Base-by-base conservation (phyloP, 30 jellyfish, hydroid and myxozoan genomes). In the Chironex yamaguchii region DNA sequence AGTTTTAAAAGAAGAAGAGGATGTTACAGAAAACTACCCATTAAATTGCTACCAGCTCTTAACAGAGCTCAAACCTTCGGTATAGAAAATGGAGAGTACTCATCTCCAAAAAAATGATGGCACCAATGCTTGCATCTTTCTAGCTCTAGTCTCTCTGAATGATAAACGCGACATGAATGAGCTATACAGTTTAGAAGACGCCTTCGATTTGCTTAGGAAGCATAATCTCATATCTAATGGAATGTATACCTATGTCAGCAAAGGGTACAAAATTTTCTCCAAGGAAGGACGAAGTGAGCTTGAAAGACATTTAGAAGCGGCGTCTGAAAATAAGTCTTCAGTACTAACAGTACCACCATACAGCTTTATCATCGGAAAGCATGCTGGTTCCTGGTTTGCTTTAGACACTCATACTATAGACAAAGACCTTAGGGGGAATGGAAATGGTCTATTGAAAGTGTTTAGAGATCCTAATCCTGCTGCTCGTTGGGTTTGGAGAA, bases 21-120 rank as follows among this genome's bases (percentile, higher is more conserved):
- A 3, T 3, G 25, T 32, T 3, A n/a, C 71, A 32, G 25, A n/a
- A 3, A 54, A 20, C 71, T 54, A 3, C 22, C 71, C 62, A 9
- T 48, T 48, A n/a, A 48, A 48, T n/a, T 48, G 62, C 62, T n/a
- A 48, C 62, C 62, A 48, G 62, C 62, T 12, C 12, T 48, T 48
- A 9, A 48, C 22, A n/a, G 21, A 9, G 25, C 23, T 3, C 21
- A 20, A n/a, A 54, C 25, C 22, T n/a, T 27, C 31, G 25, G 25
- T 20, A n/a, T 27, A 54, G 22, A n/a, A 20, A 54, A 20, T 48
- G n/a, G n/a, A n/a, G n/a, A n/a, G n/a, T n/a, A n/a, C n/a, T n/a
- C n/a, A n/a, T n/a, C n/a, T n/a, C n/a, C n/a, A n/a, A 3, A 32
- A 20, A n/a, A 54, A 54, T 54, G 71, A 3, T 54, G 71, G 71